Conservation (phyloP, 1,140 invertebrate genomes). For the Papilio polytes region DNA sequence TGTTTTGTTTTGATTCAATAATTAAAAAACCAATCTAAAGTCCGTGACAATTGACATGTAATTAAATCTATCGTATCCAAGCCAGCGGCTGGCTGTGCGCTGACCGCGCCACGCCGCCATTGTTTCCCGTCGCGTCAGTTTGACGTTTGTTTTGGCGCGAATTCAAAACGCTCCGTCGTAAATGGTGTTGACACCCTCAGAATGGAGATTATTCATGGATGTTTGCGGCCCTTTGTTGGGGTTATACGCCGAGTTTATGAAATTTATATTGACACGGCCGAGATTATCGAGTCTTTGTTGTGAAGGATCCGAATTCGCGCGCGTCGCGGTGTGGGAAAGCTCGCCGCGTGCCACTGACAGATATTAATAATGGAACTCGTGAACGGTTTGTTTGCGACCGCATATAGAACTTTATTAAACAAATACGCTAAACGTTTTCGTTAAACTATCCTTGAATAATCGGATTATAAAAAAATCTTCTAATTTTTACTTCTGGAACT, state of each 20-base stretch:
- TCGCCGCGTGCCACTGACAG: constrained; percentile 84
- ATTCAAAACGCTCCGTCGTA: constrained; percentile 63
- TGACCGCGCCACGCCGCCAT: constrained; percentile 56
- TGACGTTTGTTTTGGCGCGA: constrained; percentile 80
- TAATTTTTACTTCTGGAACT: too few relatives aligned
- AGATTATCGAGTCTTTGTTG: constrained; percentile 80
- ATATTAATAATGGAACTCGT: constrained; percentile 71
- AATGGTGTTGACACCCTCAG: constrained; percentile 81
- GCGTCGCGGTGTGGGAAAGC: constrained; percentile 75
- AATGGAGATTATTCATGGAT: constrained; percentile 83
- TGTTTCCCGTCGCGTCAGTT: constrained; percentile 63
- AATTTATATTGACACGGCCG: constrained; percentile 81
- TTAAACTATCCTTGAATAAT: background rate
- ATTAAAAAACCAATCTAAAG: background rate
- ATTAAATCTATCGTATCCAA: constrained; percentile 1
- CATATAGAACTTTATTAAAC: constrained; percentile 34
- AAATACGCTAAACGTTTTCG: constrained; percentile 21
- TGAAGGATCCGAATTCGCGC: constrained; percentile 75
- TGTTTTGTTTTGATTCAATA: background rate
- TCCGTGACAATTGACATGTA: background rate
- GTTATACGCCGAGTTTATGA: constrained; percentile 77
- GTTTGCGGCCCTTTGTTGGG: constrained; percentile 76
- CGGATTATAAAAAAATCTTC: too few relatives aligned
- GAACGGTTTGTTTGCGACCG: constrained; percentile 44
- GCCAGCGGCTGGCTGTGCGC: constrained; percentile 56